Base-by-base conservation (phyloP, 2,797 vertebrate genomes). In the Allobates femoralis region DNA sequence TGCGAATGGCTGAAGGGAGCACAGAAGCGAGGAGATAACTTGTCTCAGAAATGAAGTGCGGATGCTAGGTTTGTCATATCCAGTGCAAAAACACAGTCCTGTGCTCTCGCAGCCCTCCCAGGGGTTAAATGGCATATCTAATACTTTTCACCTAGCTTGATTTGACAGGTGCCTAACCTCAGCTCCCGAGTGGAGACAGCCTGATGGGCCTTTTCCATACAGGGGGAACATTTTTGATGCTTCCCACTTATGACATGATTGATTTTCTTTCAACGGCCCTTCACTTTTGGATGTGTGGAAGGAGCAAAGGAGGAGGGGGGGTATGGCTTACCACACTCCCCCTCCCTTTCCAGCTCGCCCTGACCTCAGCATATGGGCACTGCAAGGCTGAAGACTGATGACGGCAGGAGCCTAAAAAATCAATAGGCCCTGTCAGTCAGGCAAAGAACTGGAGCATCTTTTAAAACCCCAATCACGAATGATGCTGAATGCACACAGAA, bases 241-340 rank as follows among this genome's bases (percentile, higher is more conserved):
- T 97, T 97, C 96, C 96, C 96, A 97, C 96, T 98, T 98, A 98
- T 98, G 97, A 98, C 96, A 97, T 94, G 93, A 98, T 98, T 97
- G 97, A 98, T 98, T 98, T 98, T 97, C 97, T 96, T 97, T 98
- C 97, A 97, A 95, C 96, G 94, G 96, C 96, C 96, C 97, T 96
- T 97, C 97, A 97, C 96, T 96, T 95, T 95, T 94, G 96, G 97
- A 95, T 90, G 94, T 95, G 95, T 80, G 94, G 90, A 93, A 92
- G 92, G 93, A 93, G 69, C 46, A 66, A 62, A 28, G 69, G 58
- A 77, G 69, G 67, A 46, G 41, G 41, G 41, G 41, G 81, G 81
- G 81, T 53, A 82, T 80, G 76, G 66, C 34, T 74, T 84, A 83
- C 30, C 79, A 32, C 73, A 62, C 71, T 77, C 81, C 81, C 77